Evolutionary conservation across 1,140 invertebrate species (phyloP).

Genomic region (Chironomus tepperi): DNA sequence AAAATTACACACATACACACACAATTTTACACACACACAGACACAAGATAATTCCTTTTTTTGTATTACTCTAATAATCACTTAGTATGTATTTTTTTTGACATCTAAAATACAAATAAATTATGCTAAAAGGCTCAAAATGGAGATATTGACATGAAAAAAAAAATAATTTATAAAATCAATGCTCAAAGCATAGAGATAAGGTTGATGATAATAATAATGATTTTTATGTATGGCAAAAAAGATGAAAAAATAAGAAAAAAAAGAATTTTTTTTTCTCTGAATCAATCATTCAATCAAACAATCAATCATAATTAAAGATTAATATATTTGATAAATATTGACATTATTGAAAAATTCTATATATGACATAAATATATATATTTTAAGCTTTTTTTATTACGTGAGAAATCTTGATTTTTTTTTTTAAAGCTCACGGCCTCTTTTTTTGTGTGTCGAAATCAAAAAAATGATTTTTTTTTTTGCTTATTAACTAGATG

Average conservation of each 20-base stretch:
- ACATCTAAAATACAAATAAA: too few relatives aligned
- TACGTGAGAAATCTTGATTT: neutral
- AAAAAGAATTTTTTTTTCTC: neutral
- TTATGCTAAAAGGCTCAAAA: too few relatives aligned
- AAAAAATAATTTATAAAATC: too few relatives aligned
- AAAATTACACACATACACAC: too few relatives aligned
- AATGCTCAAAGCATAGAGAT: too few relatives aligned
- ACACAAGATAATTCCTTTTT: neutral
- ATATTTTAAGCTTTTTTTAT: neutral
- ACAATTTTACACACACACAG: neutral
- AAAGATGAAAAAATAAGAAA: neutral
- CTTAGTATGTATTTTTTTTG: too few relatives aligned
- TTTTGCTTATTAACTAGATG: too few relatives aligned
- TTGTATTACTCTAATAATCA: too few relatives aligned
- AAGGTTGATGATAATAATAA: too few relatives aligned
- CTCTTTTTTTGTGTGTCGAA: too few relatives aligned
- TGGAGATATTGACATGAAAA: too few relatives aligned
- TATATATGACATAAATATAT: neutral
- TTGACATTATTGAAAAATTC: neutral
- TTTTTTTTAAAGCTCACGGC: neutral
- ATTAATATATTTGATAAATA: conserved; percentile 11
- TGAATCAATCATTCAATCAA: conserved; percentile 7
- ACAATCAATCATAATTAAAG: conserved; percentile 1
- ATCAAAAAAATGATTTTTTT: too few relatives aligned
- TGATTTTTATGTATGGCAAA: neutral